Evolutionary conservation across 2,888 invertebrate species (phyloP).

Genomic region (Molorchus minor): DNA sequence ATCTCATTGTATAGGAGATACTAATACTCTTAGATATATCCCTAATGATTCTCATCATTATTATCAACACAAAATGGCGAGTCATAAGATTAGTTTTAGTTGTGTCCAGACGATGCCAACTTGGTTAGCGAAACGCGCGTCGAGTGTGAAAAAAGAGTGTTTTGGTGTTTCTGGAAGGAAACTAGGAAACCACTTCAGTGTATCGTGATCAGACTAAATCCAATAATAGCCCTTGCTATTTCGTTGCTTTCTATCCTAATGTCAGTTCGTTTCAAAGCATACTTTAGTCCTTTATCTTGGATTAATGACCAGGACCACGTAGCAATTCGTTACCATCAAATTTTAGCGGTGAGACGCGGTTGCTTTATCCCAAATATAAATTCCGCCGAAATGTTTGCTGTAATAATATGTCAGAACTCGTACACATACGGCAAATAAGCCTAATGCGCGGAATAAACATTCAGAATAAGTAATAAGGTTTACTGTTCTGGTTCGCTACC

Average conservation of each 20-base stretch:
- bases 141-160: too few relatives aligned
- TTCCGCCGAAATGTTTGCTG: neutral
- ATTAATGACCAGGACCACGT: conserved; percentile 14
- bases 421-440: neutral
- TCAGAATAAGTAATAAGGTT: neutral
- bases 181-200: too few relatives aligned
- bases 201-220: neutral
- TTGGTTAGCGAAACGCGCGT: too few relatives aligned
- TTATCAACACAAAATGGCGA: too few relatives aligned
- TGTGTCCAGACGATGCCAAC: too few relatives aligned
- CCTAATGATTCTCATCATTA: too few relatives aligned
- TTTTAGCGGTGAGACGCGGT: conserved; percentile 1
- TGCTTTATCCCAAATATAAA: conserved; percentile 3
- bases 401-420: neutral
- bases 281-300: conserved; percentile 10
- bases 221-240: conserved; percentile 6
- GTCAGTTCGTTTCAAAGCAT: conserved; percentile 1
- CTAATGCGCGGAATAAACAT: neutral
- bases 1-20: too few relatives aligned
- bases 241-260: neutral
- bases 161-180: too few relatives aligned
- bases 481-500: neutral
- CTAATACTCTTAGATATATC: too few relatives aligned
- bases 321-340: conserved; percentile 13
- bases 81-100: too few relatives aligned